These are phyloP conservation scores for Struthidea cinerea DNA, from an alignment of 2,113 vertebrate genomes.

Conservation along the genomic window DNA sequence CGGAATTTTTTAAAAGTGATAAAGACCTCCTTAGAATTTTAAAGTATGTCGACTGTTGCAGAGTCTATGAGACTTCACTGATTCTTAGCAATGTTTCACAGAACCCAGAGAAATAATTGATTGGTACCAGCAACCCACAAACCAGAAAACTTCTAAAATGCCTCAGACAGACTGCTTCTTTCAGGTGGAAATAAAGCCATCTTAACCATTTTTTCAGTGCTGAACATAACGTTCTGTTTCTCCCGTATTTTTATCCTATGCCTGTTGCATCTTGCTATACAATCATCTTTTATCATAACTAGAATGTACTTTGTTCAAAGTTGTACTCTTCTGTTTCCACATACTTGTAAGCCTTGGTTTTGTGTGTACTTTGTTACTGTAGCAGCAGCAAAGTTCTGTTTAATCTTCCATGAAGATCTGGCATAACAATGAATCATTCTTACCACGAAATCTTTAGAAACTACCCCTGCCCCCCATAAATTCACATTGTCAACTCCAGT, in stretches of 20 bases:
- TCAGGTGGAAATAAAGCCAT: background rate
- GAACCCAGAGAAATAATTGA: background rate
- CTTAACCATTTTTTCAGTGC: background rate
- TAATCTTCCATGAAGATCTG: slow-evolving; percentile 25
- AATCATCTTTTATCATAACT: background rate
- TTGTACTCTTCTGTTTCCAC: background rate
- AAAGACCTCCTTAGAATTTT: background rate
- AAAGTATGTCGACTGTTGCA: background rate
- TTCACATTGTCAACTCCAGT: background rate
- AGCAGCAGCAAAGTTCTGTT: slow-evolving; percentile 35
- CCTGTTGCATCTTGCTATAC: background rate
- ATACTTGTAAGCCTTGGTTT: background rate
- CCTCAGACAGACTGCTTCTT: background rate
- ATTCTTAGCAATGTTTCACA: background rate
- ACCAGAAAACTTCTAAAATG: background rate
- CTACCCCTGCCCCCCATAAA: background rate
- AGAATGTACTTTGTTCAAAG: background rate
- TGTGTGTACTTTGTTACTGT: slow-evolving; percentile 25
- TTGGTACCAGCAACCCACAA: background rate
- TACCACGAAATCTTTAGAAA: background rate
- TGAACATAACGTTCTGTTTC: background rate
- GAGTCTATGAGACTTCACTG: background rate
- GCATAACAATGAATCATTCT: slow-evolving; percentile 20
- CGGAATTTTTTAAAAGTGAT: background rate
- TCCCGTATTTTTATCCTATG: background rate